Conservation (phyloP, 2,888 invertebrate species). For the Agrochola circellaris region DNA sequence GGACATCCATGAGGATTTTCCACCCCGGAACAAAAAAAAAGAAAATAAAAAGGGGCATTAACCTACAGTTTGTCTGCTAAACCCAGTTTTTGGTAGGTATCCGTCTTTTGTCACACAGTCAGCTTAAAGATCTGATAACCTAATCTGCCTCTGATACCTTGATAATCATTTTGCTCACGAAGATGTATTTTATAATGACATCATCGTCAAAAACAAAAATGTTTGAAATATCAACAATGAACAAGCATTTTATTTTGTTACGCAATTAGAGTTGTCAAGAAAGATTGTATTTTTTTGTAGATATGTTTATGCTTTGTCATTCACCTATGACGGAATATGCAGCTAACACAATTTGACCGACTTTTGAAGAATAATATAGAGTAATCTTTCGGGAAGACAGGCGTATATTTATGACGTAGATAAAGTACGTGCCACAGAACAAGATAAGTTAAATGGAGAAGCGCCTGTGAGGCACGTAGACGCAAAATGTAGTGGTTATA, state of each 20-base stretch:
- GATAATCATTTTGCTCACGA: neutral
- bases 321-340: neutral
- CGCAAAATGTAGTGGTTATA: conserved; percentile 46
- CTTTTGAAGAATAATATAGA: conserved; percentile 25
- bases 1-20: too few relatives aligned
- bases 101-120: neutral
- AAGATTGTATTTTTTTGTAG: neutral
- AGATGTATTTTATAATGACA: neutral
- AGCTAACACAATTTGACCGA: neutral
- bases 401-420: conserved; percentile 54
- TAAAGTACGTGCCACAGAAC: conserved; percentile 52
- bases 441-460: conserved; percentile 57
- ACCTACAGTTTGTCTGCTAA: neutral
- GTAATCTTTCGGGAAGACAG: conserved; percentile 37
- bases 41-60: too few relatives aligned
- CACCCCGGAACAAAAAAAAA: too few relatives aligned
- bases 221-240: conserved; percentile 17
- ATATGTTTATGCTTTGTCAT: conserved; percentile 2
- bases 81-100: neutral
- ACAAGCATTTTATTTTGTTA: neutral
- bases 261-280: neutral
- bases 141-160: neutral
- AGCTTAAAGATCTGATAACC: neutral
- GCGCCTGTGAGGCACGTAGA: conserved; percentile 55
- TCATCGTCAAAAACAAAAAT: neutral